These are phyloP conservation scores for Andrena minutula DNA, from an alignment of 2,888 invertebrate species.

Conservation along the genomic window DNA sequence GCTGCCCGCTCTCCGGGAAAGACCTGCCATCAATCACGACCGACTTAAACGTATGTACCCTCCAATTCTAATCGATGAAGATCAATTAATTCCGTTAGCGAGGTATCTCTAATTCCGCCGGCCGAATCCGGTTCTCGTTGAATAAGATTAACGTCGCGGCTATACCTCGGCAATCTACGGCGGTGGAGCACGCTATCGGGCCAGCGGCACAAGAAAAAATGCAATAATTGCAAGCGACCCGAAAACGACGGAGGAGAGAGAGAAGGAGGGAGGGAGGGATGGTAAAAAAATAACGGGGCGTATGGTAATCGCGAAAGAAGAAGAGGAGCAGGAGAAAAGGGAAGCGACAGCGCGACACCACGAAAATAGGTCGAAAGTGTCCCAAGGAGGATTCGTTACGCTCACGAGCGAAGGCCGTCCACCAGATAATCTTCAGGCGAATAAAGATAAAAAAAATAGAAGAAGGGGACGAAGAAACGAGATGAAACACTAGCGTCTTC, in stretches of 20 bases:
- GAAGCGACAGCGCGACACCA: constrained; percentile 24
- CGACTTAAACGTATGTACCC: constrained; percentile 48
- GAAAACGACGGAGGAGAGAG: constrained; percentile 18
- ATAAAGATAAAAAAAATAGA: not conserved
- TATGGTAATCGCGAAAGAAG: constrained; percentile 49
- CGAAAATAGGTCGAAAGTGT: constrained; percentile 59
- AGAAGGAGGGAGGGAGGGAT: too few relatives aligned
- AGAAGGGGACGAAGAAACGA: constrained; percentile 1
- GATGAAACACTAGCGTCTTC: not conserved
- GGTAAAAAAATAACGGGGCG: constrained; percentile 25
- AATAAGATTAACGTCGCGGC: constrained; percentile 53
- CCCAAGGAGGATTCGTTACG: constrained; percentile 59
- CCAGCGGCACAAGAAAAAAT: constrained; percentile 24
- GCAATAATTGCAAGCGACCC: constrained; percentile 61
- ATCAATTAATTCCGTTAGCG: constrained; percentile 50
- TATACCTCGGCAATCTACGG: not conserved
- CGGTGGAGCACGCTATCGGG: constrained; percentile 2
- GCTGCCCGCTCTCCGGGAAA: constrained; percentile 7
- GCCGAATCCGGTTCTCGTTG: constrained; percentile 14
- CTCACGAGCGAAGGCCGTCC: constrained; percentile 14
- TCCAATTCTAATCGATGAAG: constrained; percentile 47
- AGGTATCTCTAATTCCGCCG: constrained; percentile 43
- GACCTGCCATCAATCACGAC: constrained; percentile 42
- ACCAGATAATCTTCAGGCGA: constrained; percentile 38
- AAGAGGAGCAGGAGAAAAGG: constrained; percentile 21